Percentiles rank a stretch among this genome's conserved stretches.
Conservation (phyloP, 1,140 invertebrate genomes). For the Micrasema minimum region DNA sequence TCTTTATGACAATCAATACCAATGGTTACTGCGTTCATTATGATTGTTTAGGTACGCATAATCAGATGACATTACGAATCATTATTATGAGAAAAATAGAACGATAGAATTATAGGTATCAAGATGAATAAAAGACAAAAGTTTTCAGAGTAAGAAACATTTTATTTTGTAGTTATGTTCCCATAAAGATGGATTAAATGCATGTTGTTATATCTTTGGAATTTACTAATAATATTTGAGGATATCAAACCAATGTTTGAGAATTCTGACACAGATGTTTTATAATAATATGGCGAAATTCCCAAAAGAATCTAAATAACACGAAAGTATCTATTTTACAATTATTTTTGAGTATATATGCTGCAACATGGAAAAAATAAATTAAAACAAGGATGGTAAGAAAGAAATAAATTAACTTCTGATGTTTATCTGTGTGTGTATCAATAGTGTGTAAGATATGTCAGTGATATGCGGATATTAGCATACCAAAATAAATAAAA, state of each 20-base stretch:
- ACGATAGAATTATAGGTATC: too few species aligned
- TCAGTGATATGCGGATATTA: too few species aligned
- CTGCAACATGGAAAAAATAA: constrained; percentile 19
- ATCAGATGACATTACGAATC: too few species aligned
- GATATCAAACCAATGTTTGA: constrained; percentile 28
- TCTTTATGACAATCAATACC: too few species aligned
- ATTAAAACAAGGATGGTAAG: too few species aligned
- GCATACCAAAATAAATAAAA: too few species aligned
- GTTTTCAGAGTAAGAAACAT: constrained; percentile 37
- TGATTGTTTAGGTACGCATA: too few species aligned
- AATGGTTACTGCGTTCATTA: too few species aligned
- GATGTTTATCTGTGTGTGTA: too few species aligned
- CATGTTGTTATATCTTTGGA: constrained; percentile 42
- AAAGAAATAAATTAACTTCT: too few species aligned
- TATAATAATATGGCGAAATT: constrained; percentile 37
- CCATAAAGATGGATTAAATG: constrained; percentile 40
- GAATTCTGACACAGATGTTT: constrained; percentile 23
- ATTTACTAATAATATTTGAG: constrained; percentile 37
- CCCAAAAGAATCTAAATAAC: constrained; percentile 34
- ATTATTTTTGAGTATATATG: constrained; percentile 13
- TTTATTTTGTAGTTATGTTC: constrained; percentile 40
- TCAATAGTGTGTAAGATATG: too few species aligned
- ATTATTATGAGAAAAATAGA: too few species aligned
- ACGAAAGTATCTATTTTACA: constrained; percentile 24
- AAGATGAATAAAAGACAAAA: constrained; percentile 3